phyloP scores from a whole-genome alignment of 35 echinoderm and acorn worm genomes.

The Heliocidaris erythrogramma region DNA sequence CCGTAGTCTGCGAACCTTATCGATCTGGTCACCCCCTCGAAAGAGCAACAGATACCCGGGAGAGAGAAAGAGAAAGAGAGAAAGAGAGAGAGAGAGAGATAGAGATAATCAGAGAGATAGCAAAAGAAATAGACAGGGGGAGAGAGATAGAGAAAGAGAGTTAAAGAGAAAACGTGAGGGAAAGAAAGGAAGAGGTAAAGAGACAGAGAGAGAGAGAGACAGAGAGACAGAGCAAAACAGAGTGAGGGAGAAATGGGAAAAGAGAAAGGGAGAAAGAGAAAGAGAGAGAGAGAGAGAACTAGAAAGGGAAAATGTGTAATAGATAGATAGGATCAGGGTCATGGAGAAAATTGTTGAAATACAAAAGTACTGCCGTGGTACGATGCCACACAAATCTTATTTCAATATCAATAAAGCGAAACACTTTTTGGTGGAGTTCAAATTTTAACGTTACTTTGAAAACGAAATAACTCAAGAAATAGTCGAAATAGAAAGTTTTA shows the following conservation, averaged over 20 bases:
- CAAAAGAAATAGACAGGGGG: too few relatives aligned
- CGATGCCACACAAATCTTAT: background rate
- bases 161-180: background rate
- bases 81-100: constrained; percentile 4
- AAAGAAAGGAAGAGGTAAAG: background rate
- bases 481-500: background rate
- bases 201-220: background rate
- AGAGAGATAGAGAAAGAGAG: background rate
- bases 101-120: too few relatives aligned
- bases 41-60: constrained; percentile 14
- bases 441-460: background rate
- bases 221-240: background rate
- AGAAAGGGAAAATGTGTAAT: too few relatives aligned
- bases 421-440: background rate
- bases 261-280: background rate
- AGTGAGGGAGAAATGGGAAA: background rate
- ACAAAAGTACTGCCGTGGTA: too few relatives aligned
- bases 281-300: background rate
- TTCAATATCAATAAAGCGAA: background rate
- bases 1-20: constrained; percentile 11
- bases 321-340: background rate
- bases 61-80: background rate
- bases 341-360: too few relatives aligned
- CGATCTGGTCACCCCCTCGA: constrained; percentile 18
- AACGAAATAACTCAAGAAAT: background rate